phyloP scores from a whole-genome alignment of 2,888 invertebrate species.

The Lasioglossum zephyrum region DNA sequence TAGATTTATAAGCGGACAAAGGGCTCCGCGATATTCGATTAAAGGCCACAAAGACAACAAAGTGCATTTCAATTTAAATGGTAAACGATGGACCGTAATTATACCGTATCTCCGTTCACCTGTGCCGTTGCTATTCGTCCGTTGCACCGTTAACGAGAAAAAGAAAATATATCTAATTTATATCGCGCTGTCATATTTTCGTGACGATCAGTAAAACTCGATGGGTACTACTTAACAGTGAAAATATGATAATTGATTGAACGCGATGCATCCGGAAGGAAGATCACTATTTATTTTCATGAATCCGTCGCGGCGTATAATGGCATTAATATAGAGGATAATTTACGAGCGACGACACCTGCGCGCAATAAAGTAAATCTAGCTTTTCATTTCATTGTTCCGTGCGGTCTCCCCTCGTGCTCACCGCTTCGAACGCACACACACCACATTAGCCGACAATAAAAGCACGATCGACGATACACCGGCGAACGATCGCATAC shows the following conservation, averaged over 20 bases:
- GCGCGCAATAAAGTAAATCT: conserved; percentile 73
- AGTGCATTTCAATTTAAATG: conserved; percentile 50
- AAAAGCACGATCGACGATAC: conserved; percentile 69
- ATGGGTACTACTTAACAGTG: conserved; percentile 18
- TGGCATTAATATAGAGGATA: conserved; percentile 63
- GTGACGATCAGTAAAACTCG: neutral
- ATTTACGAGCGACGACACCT: conserved; percentile 70
- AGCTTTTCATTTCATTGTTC: conserved; percentile 71
- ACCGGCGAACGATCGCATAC: conserved; percentile 62
- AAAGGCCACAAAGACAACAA: conserved; percentile 50
- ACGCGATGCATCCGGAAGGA: conserved; percentile 10
- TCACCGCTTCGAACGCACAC: conserved; percentile 63
- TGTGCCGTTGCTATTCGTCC: conserved; percentile 14
- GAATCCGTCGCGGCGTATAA: conserved; percentile 39
- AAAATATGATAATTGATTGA: conserved; percentile 62
- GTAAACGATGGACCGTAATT: conserved; percentile 45
- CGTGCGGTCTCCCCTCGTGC: conserved; percentile 52
- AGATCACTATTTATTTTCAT: conserved; percentile 66
- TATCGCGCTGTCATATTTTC: neutral
- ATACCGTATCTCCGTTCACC: conserved; percentile 30
- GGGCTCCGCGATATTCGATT: conserved; percentile 44
- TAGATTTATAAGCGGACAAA: conserved; percentile 37
- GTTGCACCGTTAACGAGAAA: neutral
- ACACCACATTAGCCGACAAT: conserved; percentile 74
- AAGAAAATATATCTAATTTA: neutral